A percentile compares a stretch with the other conserved stretches of the same genome.
Evolutionary conservation across 2,797 vertebrate species (phyloP).

Genomic region (Sciurus vulgaris): DNA sequence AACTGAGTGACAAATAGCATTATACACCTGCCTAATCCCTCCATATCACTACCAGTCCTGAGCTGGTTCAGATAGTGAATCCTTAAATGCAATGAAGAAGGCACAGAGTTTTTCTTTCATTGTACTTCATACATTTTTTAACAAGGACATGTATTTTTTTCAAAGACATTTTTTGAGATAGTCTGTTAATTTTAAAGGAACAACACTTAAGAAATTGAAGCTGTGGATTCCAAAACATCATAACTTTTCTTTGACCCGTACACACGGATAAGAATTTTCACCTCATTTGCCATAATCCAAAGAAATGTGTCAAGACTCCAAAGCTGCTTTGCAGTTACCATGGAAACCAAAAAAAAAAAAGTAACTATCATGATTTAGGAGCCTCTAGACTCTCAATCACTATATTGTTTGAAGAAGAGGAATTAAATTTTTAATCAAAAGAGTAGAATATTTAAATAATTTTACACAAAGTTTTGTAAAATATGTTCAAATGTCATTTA

Average conservation of each 20-base stretch:
- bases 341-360: conserved; percentile 70
- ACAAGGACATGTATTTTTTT: neutral
- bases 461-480: conserved; percentile 41
- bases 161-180: neutral
- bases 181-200: conserved; percentile 57
- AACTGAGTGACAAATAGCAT: neutral
- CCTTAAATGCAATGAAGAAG: neutral
- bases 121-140: neutral
- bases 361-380: conserved; percentile 5
- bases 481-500: neutral
- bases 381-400: conserved; percentile 22
- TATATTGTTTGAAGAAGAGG: conserved; percentile 30
- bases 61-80: neutral
- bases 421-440: conserved; percentile 55
- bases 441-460: conserved; percentile 35
- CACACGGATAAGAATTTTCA: conserved; percentile 49
- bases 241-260: neutral
- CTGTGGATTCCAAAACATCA: conserved; percentile 29
- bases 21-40: neutral
- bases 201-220: conserved; percentile 48
- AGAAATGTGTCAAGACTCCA: conserved; percentile 38
- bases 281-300: conserved; percentile 27
- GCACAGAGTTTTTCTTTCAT: neutral
- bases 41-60: too few species aligned
- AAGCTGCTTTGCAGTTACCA: conserved; percentile 53